Evolutionary conservation across 2,113 vertebrate genomes (phyloP).

Genomic region (Willisornis vidua): DNA sequence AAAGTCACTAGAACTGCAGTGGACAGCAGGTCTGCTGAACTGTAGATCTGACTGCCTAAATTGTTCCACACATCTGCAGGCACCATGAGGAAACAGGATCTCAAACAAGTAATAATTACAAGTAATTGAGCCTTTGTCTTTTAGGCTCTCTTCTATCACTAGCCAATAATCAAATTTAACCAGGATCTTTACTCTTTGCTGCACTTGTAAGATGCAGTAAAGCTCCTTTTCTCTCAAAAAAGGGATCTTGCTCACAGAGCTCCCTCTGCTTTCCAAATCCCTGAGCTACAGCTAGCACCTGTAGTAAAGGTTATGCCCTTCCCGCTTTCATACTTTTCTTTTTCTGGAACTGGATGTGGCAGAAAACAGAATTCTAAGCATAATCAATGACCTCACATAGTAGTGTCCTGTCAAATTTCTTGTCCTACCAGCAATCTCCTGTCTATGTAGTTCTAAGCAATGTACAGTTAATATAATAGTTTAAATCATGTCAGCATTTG

Average conservation of each 20-base stretch:
- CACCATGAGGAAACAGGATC: not conserved
- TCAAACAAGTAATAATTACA: not conserved
- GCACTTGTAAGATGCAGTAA: not conserved
- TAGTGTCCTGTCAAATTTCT: not conserved
- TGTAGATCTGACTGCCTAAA: not conserved
- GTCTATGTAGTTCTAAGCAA: not conserved
- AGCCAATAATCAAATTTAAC: not conserved
- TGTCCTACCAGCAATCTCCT: not conserved
- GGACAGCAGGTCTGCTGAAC: not conserved
- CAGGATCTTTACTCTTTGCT: not conserved
- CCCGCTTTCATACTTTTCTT: not conserved
- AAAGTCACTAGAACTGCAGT: not conserved
- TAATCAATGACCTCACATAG: not conserved
- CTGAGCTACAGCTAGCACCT: slow-evolving; percentile 14
- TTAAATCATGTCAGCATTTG: not conserved
- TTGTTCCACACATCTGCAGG: not conserved
- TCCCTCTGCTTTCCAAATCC: slow-evolving; percentile 60
- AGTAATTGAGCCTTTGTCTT: not conserved
- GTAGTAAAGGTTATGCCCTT: not conserved
- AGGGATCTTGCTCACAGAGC: slow-evolving; percentile 33
- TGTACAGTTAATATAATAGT: no score
- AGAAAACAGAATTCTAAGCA: not conserved
- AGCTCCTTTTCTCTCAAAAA: not conserved
- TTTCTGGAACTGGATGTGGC: not conserved
- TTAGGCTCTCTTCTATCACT: not conserved